phyloP scores from a whole-genome alignment of 2,888 invertebrate species.

The Sturmia bella region DNA sequence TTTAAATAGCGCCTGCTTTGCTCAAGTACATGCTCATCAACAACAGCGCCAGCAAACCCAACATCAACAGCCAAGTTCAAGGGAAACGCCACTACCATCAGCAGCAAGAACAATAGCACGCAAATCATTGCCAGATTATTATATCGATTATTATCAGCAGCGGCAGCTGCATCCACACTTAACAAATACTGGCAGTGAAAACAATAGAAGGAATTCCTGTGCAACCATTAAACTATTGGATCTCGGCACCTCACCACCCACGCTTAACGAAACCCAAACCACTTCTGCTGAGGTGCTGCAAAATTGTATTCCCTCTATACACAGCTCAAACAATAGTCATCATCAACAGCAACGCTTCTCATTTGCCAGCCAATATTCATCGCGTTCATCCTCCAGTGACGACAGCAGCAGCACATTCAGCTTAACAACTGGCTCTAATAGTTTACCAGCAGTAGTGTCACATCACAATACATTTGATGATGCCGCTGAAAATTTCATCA shows the following conservation, averaged over 20 bases:
- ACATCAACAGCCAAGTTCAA: conserved; percentile 54
- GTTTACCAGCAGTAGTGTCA: neutral
- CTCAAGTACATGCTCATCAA: conserved; percentile 70
- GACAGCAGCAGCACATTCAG: conserved; percentile 71
- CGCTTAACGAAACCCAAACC: conserved; percentile 43
- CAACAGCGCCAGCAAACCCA: conserved; percentile 38
- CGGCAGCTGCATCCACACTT: conserved; percentile 29
- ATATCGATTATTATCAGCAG: conserved; percentile 56
- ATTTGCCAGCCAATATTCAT: conserved; percentile 72
- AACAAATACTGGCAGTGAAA: conserved; percentile 43
- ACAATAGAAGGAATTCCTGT: conserved; percentile 68
- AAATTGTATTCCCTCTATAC: conserved; percentile 29
- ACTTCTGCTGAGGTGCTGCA: conserved; percentile 42
- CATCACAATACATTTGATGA: conserved; percentile 75
- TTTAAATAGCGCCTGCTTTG: conserved; percentile 74
- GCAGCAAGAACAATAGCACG: conserved; percentile 65
- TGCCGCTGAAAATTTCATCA: conserved; percentile 79
- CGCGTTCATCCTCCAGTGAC: conserved; percentile 74
- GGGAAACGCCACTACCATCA: conserved; percentile 68
- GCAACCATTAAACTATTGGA: conserved; percentile 72
- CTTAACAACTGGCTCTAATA: conserved; percentile 37
- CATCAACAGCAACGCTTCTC: conserved; percentile 59
- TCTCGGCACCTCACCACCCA: conserved; percentile 72
- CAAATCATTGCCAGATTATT: conserved; percentile 64
- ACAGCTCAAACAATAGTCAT: conserved; percentile 39